Base-by-base conservation (phyloP, 92 coral and sea anemone species). In the Meandrina meandrites region DNA sequence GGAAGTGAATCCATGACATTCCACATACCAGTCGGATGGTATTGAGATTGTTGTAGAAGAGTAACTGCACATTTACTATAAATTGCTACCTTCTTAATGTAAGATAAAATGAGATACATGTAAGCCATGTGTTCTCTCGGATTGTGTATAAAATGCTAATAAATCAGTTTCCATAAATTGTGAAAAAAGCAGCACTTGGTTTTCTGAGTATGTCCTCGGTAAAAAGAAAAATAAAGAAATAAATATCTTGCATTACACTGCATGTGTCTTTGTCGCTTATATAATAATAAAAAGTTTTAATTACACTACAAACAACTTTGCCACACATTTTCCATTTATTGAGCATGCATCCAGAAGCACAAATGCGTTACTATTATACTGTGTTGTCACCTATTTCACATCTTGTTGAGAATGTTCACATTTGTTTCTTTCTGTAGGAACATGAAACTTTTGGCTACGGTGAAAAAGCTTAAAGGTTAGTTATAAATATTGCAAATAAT, bases 391-490 rank as follows among this genome's bases (percentile, higher is more conserved):
- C n/a, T n/a, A n/a, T 45, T 45, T 45, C 48, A 45, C 48, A 58
- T 58, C 19, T 58, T 24, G 7, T 0, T 60, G 14, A 57, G 64
- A 17, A 19, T 57, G 64, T 57, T 5, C 24, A 40, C 45, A 40
- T 57, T 0, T 57, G 24, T 57, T 71, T 71, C n/a, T 71, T 34
- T 21, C 76, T 73, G 45, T 51, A 95, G 99, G 89, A 92, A 92
- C 24, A 90, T 96, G 51, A 97, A 95, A 81, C 94, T 97, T n/a
- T 88, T 95, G 74, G 92, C 92, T 54, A 89, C 93, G 36, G 81
- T 94, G 42, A 87, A 87, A 86, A 93, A 88, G 83, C 86, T 97
- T 79, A 95, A 93, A 90, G 99, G 99, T 97, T 81, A 14, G 54
- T 31, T 17, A 34, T 48, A 48, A 48, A 48, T 48, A 4, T 8